These are phyloP conservation scores for Ormyrus pomaceus DNA, from an alignment of 2,888 invertebrate species.

Conservation along the genomic window DNA sequence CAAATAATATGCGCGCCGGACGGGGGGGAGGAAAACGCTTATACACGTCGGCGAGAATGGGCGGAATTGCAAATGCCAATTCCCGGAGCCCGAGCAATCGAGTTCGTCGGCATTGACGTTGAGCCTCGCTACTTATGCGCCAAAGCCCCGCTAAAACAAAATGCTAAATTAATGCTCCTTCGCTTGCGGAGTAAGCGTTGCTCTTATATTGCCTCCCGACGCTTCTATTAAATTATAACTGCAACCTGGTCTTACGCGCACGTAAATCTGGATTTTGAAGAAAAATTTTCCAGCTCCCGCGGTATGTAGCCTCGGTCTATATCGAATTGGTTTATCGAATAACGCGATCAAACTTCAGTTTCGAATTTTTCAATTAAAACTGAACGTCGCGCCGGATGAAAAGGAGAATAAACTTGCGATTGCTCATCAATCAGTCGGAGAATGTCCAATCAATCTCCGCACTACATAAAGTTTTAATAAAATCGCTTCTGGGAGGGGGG, in stretches of 20 bases:
- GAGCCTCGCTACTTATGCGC: constrained; percentile 15
- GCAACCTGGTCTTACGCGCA: no score
- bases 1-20: neutral
- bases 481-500: neutral
- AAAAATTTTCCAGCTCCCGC: no score
- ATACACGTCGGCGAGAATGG: neutral
- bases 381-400: no score
- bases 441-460: neutral
- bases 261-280: no score
- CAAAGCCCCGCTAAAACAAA: neutral
- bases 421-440: neutral
- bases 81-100: neutral
- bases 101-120: constrained; percentile 20
- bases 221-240: no score
- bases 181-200: neutral
- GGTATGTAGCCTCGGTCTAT: no score
- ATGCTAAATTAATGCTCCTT: constrained; percentile 8
- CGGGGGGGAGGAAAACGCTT: no score
- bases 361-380: no score
- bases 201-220: no score
- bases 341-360: no score
- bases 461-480: neutral
- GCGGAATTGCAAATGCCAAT: constrained; percentile 18
- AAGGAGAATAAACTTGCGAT: no score
- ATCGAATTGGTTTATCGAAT: no score